Evolutionary conservation across 2,888 invertebrate genomes (phyloP), one percentile per base, ranked within the genome.

Genomic region (Galerucella calmariensis): DNA sequence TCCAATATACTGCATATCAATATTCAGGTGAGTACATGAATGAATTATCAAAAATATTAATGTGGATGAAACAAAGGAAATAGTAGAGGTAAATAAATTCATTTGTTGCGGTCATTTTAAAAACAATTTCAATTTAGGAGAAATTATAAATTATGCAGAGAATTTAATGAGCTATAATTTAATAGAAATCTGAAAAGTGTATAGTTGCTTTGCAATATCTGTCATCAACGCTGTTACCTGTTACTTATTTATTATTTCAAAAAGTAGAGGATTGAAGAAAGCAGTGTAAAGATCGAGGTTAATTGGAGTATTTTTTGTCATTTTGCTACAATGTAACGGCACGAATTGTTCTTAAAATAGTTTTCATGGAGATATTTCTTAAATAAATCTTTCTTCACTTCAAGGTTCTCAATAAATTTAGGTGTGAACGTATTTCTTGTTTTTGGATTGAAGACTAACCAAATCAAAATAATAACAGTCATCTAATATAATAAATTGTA

Each of bases 141-240:
- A 69, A 69, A 69, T 35, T 51, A 24, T 65, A 8, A 51, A 16
- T 44, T 63, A 51, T 58, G 35, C 46, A 59, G 27, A 62, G 51
- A 69, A 51, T 48, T 10, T 20, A 56, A 24, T 70, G 16, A 53
- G 14, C 70, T 65, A 41, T 65, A 70, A 70, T 70, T 65, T 70
- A 70, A 53, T 65, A 70, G 53, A 65, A 65, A 65, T 70, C 65
- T 53, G 27, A 61, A 56, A 44, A 70, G 41, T 56, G 16, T 35
- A 56, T 46, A 35, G 53, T 53, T 16, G 56, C 14, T 65, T 56
- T 35, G 51, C n/a, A 53, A 56, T 4, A 16, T 44, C 44, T 16
- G n/a, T 63, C 20, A 63, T 63, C 46, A 41, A 63, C 24, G 44
- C 8, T 56, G 56, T 20, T 56, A 20, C 10, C 10, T 56, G 56